A percentile compares a stretch with the other conserved stretches of the same genome.
Evolutionary conservation across 2,888 invertebrate species (phyloP).

Genomic region (Nowickia ferox): DNA sequence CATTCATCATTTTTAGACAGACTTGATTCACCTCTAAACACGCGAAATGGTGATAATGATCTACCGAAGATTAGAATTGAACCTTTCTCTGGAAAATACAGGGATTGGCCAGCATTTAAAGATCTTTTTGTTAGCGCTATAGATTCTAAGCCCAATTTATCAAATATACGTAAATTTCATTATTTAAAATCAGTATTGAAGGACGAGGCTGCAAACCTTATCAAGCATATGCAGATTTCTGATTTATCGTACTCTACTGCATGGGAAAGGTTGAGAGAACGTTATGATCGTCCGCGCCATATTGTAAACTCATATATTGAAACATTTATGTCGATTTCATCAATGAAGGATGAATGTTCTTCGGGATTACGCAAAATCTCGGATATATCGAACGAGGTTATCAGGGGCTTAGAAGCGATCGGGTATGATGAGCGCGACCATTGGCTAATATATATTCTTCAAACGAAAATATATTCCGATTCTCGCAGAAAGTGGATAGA

Average conservation of each 20-base stretch:
- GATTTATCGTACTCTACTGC: background rate
- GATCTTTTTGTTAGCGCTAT: constrained; percentile 53
- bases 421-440: constrained; percentile 12
- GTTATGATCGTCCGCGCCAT: background rate
- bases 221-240: background rate
- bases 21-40: too few relatives aligned
- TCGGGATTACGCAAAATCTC: constrained; percentile 8
- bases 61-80: constrained; percentile 49
- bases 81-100: constrained; percentile 64
- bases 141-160: constrained; percentile 47
- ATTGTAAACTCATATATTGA: background rate
- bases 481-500: constrained; percentile 33
- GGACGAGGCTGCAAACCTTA: constrained; percentile 46
- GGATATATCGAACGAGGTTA: constrained; percentile 12
- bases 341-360: constrained; percentile 1
- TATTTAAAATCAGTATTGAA: constrained; percentile 55
- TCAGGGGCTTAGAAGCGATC: constrained; percentile 23
- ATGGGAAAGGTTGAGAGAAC: background rate
- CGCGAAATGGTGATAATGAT: constrained; percentile 8
- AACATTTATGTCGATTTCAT: constrained; percentile 24
- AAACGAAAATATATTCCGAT: constrained; percentile 14
- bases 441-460: constrained; percentile 26
- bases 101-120: constrained; percentile 64
- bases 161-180: constrained; percentile 33
- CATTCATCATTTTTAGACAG: too few relatives aligned